phyloP scores from a whole-genome alignment of 2,888 invertebrate species.

The Mimumesa dahlbomi region DNA sequence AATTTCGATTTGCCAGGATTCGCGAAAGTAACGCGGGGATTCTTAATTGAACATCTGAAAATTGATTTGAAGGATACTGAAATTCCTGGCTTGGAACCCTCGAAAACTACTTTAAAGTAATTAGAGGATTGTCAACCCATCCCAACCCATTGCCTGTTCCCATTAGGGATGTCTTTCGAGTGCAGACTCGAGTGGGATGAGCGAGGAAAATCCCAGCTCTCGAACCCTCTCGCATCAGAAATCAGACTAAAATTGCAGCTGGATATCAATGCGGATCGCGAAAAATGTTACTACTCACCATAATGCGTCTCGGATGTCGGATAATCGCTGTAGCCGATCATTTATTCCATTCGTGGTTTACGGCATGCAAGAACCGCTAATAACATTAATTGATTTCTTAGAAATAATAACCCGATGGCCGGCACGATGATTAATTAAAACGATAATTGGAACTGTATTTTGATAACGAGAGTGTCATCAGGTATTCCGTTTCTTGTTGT shows the following conservation, averaged over 20 bases:
- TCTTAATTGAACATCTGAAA: not conserved
- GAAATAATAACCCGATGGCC: too few species aligned
- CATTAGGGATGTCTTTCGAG: conserved; percentile 73
- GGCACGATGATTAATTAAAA: too few species aligned
- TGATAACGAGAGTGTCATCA: too few species aligned
- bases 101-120: conserved; percentile 79
- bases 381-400: too few species aligned
- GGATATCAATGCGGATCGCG: conserved; percentile 36
- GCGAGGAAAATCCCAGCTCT: conserved; percentile 56
- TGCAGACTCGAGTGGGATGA: conserved; percentile 67
- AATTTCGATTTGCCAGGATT: too few species aligned
- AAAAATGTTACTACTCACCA: conserved; percentile 14
- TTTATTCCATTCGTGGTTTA: too few species aligned
- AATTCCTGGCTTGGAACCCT: conserved; percentile 49
- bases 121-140: conserved; percentile 78
- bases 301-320: not conserved
- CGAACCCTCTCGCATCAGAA: conserved; percentile 56
- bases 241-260: conserved; percentile 55
- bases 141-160: conserved; percentile 71
- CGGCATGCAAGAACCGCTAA: too few species aligned
- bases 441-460: too few species aligned
- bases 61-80: conserved; percentile 13
- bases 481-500: too few species aligned
- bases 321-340: not conserved
- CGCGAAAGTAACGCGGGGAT: too few species aligned